phyloP scores from a whole-genome alignment of 2,888 invertebrate species.

The Drosophila conformis region DNA sequence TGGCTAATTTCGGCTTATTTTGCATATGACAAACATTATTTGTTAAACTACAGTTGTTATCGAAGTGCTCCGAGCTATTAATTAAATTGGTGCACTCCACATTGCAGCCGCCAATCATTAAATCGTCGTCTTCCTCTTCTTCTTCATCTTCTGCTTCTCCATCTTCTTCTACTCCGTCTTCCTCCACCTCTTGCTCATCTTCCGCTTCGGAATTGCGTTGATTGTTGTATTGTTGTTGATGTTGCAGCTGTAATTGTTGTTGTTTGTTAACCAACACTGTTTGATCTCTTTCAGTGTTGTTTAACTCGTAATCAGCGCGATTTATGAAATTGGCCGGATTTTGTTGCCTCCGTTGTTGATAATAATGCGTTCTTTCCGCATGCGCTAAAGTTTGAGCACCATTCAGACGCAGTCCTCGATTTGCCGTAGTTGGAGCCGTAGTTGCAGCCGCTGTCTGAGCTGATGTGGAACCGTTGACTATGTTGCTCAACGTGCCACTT shows the following conservation, averaged over 20 bases:
- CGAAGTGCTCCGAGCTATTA: conserved; percentile 54
- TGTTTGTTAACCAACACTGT: conserved; percentile 42
- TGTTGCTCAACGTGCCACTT: conserved; percentile 84
- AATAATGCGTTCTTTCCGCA: conserved; percentile 51
- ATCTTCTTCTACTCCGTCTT: conserved; percentile 60
- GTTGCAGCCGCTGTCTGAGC: not conserved
- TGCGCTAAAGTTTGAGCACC: conserved; percentile 57
- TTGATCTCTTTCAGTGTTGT: conserved; percentile 14
- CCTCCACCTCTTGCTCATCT: conserved; percentile 53
- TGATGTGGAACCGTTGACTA: conserved; percentile 56
- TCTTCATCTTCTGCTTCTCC: conserved; percentile 47
- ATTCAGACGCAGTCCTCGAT: conserved; percentile 30
- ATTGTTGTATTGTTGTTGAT: conserved; percentile 23
- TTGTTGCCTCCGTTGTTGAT: conserved; percentile 22
- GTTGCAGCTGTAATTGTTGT: conserved; percentile 44
- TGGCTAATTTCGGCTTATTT: conserved; percentile 3
- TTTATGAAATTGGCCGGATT: conserved; percentile 32
- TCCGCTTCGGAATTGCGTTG: conserved; percentile 76
- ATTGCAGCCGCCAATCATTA: conserved; percentile 75
- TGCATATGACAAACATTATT: conserved; percentile 39
- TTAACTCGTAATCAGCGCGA: conserved; percentile 14
- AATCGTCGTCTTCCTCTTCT: conserved; percentile 70
- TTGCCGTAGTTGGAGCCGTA: not conserved
- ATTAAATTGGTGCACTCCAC: conserved; percentile 83
- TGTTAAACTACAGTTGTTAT: conserved; percentile 31